A percentile compares a stretch with the other conserved stretches of the same genome.
Conservation (phyloP, 2,113 vertebrate genomes). For the Eira barbara region DNA sequence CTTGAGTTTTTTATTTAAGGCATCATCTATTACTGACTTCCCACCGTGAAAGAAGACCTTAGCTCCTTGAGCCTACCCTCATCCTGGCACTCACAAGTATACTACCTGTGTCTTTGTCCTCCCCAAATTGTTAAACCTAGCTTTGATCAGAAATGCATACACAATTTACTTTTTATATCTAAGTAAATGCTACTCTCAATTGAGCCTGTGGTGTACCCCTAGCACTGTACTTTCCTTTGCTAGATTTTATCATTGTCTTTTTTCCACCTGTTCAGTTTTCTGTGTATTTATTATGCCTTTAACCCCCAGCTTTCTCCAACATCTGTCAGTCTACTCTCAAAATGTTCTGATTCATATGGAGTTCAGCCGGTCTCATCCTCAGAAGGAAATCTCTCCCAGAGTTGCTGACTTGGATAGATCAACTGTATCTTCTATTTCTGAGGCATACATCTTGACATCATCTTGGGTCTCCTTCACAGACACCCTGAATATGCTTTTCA, state of each 20-base stretch:
- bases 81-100: too few relatives aligned
- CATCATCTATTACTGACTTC: not conserved
- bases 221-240: not conserved
- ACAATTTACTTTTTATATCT: not conserved
- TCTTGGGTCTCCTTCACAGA: not conserved
- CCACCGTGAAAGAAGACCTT: not conserved
- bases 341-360: not conserved
- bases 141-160: not conserved
- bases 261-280: not conserved
- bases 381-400: not conserved
- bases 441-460: not conserved
- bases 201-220: not conserved
- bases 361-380: not conserved
- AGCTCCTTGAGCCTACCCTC: not conserved
- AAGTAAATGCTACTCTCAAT: not conserved
- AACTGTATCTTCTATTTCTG: not conserved
- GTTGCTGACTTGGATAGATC: not conserved
- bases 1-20: not conserved
- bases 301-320: not conserved
- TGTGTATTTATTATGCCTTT: not conserved
- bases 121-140: not conserved
- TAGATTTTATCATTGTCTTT: not conserved
- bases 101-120: not conserved
- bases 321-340: not conserved
- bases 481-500: not conserved